Percentiles rank a stretch among this genome's conserved stretches.
These are phyloP conservation scores for Ichneumoninae sp. DNA, from an alignment of 2,888 invertebrate genomes.

Conservation along the genomic window DNA sequence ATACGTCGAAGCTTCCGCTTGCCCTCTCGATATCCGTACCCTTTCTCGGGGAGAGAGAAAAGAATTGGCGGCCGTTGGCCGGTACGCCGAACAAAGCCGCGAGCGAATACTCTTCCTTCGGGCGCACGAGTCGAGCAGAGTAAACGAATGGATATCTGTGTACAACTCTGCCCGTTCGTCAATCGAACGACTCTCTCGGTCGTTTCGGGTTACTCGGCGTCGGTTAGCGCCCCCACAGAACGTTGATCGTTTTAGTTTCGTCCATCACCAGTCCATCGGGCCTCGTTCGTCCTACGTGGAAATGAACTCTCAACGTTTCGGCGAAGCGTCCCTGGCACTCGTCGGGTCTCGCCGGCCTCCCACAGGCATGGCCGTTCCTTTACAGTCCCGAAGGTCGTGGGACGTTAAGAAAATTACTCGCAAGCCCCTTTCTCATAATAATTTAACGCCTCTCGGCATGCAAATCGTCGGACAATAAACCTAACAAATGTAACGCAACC, in stretches of 20 bases:
- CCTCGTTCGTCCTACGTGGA: slow-evolving; percentile 52
- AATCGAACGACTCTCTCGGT: slow-evolving; percentile 38
- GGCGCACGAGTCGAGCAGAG: background rate
- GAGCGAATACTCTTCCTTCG: background rate
- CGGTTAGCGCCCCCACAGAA: background rate
- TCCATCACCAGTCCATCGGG: slow-evolving; percentile 2
- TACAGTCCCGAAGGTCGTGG: background rate
- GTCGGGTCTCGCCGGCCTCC: slow-evolving; percentile 1
- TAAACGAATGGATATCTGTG: slow-evolving; percentile 1
- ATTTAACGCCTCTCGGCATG: background rate
- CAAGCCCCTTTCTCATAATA: background rate
- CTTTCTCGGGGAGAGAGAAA: background rate
- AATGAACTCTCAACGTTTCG: slow-evolving; percentile 38
- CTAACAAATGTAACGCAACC: background rate
- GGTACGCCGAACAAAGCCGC: background rate
- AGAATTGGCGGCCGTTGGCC: slow-evolving; percentile 19
- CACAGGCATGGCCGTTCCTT: background rate
- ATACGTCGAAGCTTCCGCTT: slow-evolving; percentile 21
- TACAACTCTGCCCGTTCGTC: slow-evolving; percentile 22
- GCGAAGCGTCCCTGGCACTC: slow-evolving; percentile 49
- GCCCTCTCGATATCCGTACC: no score
- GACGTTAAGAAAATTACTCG: slow-evolving; percentile 2
- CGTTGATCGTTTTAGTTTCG: slow-evolving; percentile 6
- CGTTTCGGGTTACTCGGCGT: slow-evolving; percentile 22
- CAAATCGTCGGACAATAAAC: slow-evolving; percentile 6